Percentiles rank a stretch among this genome's conserved stretches.
These are phyloP conservation scores for Xenus cinereus DNA, from an alignment of 2,113 vertebrate species.

Conservation along the genomic window DNA sequence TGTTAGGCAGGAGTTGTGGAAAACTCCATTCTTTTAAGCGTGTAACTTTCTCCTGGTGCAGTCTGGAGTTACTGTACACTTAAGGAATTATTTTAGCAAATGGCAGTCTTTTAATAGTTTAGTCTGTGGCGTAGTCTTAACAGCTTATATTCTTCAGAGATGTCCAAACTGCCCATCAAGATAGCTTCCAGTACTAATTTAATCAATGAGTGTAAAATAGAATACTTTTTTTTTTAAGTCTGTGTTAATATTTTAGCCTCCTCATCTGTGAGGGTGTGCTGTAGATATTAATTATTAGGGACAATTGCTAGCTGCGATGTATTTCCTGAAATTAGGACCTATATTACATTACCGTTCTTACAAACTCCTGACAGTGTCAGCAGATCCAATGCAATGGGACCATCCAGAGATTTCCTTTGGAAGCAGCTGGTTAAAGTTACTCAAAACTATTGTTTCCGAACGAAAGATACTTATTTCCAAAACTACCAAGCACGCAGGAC, in stretches of 20 bases:
- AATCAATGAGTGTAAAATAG: background rate
- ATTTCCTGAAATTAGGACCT: background rate
- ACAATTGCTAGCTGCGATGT: background rate
- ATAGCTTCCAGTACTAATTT: background rate
- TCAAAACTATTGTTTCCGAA: background rate
- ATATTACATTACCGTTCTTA: background rate
- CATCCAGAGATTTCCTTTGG: background rate
- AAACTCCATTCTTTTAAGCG: background rate
- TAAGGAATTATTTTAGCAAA: background rate
- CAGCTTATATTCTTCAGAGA: background rate
- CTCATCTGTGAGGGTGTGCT: background rate
- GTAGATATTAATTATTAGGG: background rate
- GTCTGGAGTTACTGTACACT: background rate
- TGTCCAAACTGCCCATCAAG: background rate
- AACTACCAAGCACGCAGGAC: background rate
- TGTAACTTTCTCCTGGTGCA: background rate
- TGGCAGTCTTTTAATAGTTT: background rate
- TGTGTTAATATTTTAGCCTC: background rate
- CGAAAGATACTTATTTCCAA: background rate
- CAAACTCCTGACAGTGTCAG: background rate
- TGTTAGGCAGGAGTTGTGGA: conserved; percentile 24
- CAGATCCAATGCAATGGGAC: background rate
- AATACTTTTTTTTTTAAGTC: background rate
- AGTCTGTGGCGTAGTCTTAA: background rate
- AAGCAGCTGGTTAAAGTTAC: background rate